Evolutionary conservation across 1,140 invertebrate species (phyloP), one percentile per base, ranked within the genome.

Genomic region (Scylla paramamosain): DNA sequence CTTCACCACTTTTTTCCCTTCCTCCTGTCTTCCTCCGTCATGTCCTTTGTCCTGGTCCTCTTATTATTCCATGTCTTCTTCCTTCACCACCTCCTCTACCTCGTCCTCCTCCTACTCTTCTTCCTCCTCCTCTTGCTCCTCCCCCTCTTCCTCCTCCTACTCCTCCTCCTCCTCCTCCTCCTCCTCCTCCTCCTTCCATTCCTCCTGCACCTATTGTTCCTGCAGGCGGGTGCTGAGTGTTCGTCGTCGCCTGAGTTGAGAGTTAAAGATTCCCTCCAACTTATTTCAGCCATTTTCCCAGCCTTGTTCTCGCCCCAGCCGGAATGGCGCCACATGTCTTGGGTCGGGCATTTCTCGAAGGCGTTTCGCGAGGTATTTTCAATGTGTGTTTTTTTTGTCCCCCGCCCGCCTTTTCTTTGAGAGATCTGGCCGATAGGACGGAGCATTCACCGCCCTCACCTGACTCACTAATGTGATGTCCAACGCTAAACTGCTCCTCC

Each of bases 251-350:
- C 67, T 77, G 67, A 77, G 20, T 77, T 20, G 67, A 77, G 67
- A n/a, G 67, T 25, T n/a, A 77, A 77, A 77, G 67, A 20, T 77
- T 77, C n/a, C 67, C 67, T 77, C 25, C 67, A 77, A 77, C 67
- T 77, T 77, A 77, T 77, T 77, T 77, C 67, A 77, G 67, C 67
- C 67, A 77, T 77, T 77, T 77, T 77, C 67, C 67, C n/a, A 25
- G 67, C 67, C 67, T 77, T 77, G 67, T 77, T 77, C 67, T 77
- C 67, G 20, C 67, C 67, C 25, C 67, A 25, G 67, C n/a, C 25
- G 20, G 67, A 77, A 77, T 77, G 67, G 25, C 67, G 67, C 25
- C 67, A 77, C 67, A 77, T n/a, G 67, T 77, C 67, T 77, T 77
- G 67, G 67, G 4, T 77, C 67, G 20, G 25, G 20, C n/a, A 77